Evolutionary conservation across 2,113 vertebrate genomes (phyloP).

Genomic region (Nycticorax nycticorax): DNA sequence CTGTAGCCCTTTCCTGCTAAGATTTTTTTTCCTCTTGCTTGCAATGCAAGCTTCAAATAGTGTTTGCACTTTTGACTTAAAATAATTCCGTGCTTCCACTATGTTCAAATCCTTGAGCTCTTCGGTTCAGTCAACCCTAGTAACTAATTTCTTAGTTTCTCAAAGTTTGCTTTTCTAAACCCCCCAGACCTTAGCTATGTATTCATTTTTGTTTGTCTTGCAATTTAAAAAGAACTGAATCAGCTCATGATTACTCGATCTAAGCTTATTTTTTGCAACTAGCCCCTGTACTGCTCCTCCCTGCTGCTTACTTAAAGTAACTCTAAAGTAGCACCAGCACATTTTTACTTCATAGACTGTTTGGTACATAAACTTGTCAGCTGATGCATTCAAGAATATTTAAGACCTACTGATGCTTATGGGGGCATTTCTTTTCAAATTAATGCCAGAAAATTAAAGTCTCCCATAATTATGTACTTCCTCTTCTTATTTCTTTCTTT

Average conservation of each 20-base stretch:
- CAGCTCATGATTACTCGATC: background rate
- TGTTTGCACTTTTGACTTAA: background rate
- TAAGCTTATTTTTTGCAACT: background rate
- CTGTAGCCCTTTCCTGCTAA: background rate
- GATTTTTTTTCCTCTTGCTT: background rate
- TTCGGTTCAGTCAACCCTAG: background rate
- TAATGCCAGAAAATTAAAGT: background rate
- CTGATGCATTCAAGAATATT: background rate
- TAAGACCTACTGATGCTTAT: background rate
- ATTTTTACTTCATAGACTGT: background rate
- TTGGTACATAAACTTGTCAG: background rate
- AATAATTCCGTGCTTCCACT: background rate
- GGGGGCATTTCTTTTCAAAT: background rate
- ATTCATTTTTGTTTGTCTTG: background rate
- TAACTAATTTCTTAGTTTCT: background rate
- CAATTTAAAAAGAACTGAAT: background rate
- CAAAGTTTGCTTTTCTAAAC: background rate
- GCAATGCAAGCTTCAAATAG: background rate
- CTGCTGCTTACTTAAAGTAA: background rate
- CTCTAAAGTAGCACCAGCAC: background rate
- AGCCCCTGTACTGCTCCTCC: background rate
- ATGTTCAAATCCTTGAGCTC: background rate
- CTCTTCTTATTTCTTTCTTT: background rate
- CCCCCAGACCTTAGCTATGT: background rate
- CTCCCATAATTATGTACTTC: fast-evolving